Evolutionary conservation across 2,797 vertebrate genomes (phyloP).

Genomic region (Sciurus vulgaris): DNA sequence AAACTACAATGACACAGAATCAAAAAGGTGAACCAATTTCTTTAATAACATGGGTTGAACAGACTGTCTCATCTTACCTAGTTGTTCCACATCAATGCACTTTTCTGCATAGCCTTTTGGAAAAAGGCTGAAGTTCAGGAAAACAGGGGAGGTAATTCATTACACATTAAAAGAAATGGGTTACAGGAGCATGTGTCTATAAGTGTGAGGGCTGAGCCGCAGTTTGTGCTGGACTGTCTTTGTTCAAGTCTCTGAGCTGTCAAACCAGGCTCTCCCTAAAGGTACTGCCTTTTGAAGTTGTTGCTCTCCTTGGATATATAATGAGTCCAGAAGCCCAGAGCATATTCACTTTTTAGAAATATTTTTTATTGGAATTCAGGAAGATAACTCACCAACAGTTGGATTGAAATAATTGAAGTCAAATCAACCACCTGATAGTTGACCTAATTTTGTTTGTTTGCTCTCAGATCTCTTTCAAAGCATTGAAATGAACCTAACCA

Average conservation of each 20-base stretch:
- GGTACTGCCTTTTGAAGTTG: conserved; percentile 2
- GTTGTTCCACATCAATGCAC: conserved; percentile 83
- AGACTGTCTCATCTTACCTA: conserved; percentile 87
- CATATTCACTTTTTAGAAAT: conserved; percentile 13
- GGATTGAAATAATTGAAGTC: not conserved
- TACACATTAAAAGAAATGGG: conserved; percentile 79
- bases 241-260: conserved; percentile 33
- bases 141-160: conserved; percentile 81
- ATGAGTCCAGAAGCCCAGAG: not conserved
- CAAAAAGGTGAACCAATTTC: conserved; percentile 90
- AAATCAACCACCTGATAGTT: not conserved
- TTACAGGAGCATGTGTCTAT: conserved; percentile 34
- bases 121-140: conserved; percentile 83
- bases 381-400: not conserved
- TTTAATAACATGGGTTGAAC: conserved; percentile 89
- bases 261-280: not conserved
- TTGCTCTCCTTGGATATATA: not conserved
- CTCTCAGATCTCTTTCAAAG: not conserved
- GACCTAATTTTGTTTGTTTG: not conserved
- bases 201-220: conserved; percentile 14
- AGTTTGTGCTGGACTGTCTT: not conserved
- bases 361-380: conserved; percentile 26
- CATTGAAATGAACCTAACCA: not conserved
- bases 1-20: conserved; percentile 90
- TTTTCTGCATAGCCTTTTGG: conserved; percentile 81